These are phyloP conservation scores for Laupala kohalensis DNA, from an alignment of 1,140 invertebrate species.

Conservation along the genomic window DNA sequence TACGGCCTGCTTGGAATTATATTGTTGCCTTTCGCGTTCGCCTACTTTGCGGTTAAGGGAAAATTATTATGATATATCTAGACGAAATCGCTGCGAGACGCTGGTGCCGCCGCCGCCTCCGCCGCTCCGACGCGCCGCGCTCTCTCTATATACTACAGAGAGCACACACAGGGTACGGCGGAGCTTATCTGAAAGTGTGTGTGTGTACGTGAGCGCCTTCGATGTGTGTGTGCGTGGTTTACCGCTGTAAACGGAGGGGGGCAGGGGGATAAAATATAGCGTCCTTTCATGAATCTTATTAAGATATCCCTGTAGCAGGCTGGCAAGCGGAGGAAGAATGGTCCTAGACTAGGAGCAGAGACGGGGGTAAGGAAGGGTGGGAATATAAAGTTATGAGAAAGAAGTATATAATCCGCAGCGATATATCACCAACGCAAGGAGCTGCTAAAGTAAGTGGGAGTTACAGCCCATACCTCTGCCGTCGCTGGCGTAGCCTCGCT, in stretches of 20 bases:
- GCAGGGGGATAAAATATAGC: conserved; percentile 42
- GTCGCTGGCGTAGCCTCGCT: background rate
- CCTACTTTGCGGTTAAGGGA: conserved; percentile 30
- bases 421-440: conserved; percentile 13
- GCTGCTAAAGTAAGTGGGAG: background rate
- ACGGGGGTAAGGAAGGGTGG: background rate
- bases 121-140: background rate
- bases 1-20: conserved; percentile 48
- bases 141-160: conserved; percentile 5
- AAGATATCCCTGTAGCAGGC: conserved; percentile 37
- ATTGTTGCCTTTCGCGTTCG: conserved; percentile 32
- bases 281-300: conserved; percentile 58
- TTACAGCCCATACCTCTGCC: background rate
- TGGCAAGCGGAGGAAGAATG: conserved; percentile 1
- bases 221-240: conserved; percentile 10
- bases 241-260: conserved; percentile 30
- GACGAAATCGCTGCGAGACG: conserved; percentile 27
- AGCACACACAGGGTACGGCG: background rate
- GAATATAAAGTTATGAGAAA: conserved; percentile 16
- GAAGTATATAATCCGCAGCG: conserved; percentile 14
- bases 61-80: conserved; percentile 39
- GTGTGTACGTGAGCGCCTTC: background rate
- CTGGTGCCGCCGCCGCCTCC: background rate
- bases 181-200: conserved; percentile 6
- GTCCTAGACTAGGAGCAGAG: background rate